Evolutionary conservation across 2,797 vertebrate species (phyloP), one percentile per base, ranked within the genome.

Genomic region (Lithobates sylvaticus): DNA sequence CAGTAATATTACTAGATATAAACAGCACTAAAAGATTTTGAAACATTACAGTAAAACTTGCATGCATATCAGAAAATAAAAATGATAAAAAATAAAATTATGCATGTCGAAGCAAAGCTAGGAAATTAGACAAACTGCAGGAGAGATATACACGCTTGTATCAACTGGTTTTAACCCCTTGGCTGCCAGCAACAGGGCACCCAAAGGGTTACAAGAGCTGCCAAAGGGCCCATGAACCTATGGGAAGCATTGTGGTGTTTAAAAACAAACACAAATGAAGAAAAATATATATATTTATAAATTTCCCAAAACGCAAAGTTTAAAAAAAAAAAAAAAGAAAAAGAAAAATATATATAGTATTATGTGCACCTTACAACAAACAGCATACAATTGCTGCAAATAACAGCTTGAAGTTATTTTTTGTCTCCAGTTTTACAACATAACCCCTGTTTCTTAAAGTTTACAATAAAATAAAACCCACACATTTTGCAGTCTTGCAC

Each of bases 11-110:
- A 96, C 96, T 97, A 97, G 96, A 96, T 97, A 97, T 96, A 96
- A 97, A 97, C 96, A 95, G 96, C 96, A 97, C 95, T 96, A 96
- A 95, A 95, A 93, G 72, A 93, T 95, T 93, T 92, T 95, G 95
- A 96, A 95, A 95, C 93, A 90, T 94, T 94, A 97, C 95, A 92
- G 95, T 94, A 95, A 67, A 96, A 94, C 95, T 95, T 95, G 96
- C 97, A 98, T 97, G 97, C 97, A 97, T 93, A 90, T 93, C 94
- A 96, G 96, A 98, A 96, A 97, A 95, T 96, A 97, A 97, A 95
- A 93, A 92, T 95, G 93, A 92, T 91, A 93, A 96, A 96, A 97
- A 96, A 96, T 95, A 96, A 95, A 96, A 83, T 88, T 89, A 70
- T 70, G 82, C 42, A 79, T 75, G 65, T 84, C 39, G 70, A 44